Evolutionary conservation across 2,113 vertebrate genomes (phyloP), one percentile per base, ranked within the genome.

Genomic region (Aegotheles bennettii): DNA sequence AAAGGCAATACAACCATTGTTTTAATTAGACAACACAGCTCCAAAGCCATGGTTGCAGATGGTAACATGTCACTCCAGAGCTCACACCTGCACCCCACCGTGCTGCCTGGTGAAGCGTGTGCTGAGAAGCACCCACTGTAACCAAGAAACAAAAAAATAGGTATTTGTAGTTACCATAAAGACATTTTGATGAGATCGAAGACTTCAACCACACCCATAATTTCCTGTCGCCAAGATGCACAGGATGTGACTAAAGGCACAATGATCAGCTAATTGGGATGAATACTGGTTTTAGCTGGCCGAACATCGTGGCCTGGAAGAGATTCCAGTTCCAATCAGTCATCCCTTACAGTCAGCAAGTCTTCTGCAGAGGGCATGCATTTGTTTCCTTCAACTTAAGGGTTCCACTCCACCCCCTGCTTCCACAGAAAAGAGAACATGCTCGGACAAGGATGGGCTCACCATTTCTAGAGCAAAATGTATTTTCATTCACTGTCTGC

Each of bases 181-280:
- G 77, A 26, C 69, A 90, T 42, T 95, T 56, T 29, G 8, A 86
- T 36, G 71, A 90, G 64, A 74, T 84, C 9, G 40, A 92, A 95
- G 40, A 13, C 45, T 82, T 84, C 16, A 82, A 65, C 87, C 91
- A 82, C 93, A 78, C 95, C 91, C 80, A 47, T 73, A 42, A 73
- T 43, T 96, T 95, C 93, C 95, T 86, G 78, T 48, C 31, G 0
- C 80, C 73, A 88, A 50, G 65, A 74, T 64, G 56, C 80, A 86
- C 90, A 92, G 95, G 96, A 97, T 93, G 80, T 96, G 96, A 97
- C 92, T 96, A 96, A 96, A 95, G 53, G 40, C 57, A 87, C 43
- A 89, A 35, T 25, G 92, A 96, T 61, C 95, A 84, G 76, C 83
- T 96, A 94, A 96, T 90, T 89, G 88, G 64, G 64, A 78, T 94